phyloP scores from a whole-genome alignment of 2,888 invertebrate species.

The Panzeria rudis region DNA sequence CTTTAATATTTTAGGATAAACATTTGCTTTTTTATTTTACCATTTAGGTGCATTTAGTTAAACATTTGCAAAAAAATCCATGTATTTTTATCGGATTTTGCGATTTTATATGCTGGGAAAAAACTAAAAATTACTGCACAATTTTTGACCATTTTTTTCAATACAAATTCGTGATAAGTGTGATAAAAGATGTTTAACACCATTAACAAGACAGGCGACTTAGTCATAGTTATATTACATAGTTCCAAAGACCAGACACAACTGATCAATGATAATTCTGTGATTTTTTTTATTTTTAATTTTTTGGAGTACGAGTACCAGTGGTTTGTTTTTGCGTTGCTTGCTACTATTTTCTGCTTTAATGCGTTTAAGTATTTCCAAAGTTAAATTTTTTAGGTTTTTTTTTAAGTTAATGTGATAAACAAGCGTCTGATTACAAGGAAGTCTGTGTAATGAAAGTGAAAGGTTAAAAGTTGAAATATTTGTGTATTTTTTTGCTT shows the following conservation, averaged over 20 bases:
- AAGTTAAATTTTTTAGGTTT: slow-evolving; percentile 14
- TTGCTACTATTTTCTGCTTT: slow-evolving; percentile 63
- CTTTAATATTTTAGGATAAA: background rate
- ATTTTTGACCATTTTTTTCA: slow-evolving; percentile 52
- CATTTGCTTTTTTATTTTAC: background rate
- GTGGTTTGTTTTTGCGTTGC: slow-evolving; percentile 62
- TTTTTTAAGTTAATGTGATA: slow-evolving; percentile 44
- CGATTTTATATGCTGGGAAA: slow-evolving; percentile 50
- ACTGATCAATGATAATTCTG: slow-evolving; percentile 69
- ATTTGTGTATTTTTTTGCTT: slow-evolving; percentile 35
- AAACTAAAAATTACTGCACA: slow-evolving; percentile 26
- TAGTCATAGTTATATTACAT: slow-evolving; percentile 62
- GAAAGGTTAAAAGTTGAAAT: slow-evolving; percentile 75
- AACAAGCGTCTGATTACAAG: slow-evolving; percentile 69
- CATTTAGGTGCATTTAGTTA: background rate
- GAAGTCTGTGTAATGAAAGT: slow-evolving; percentile 73
- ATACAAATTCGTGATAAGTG: slow-evolving; percentile 60
- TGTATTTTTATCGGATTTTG: slow-evolving; percentile 46
- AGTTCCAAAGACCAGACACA: slow-evolving; percentile 52
- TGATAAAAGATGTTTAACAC: slow-evolving; percentile 65
- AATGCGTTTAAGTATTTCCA: slow-evolving; percentile 63
- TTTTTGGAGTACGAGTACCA: background rate
- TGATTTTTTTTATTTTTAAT: slow-evolving; percentile 5
- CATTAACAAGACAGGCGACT: slow-evolving; percentile 59
- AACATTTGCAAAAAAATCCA: slow-evolving; percentile 2